phyloP scores from a whole-genome alignment of 2,888 invertebrate genomes.

The Quadroppia sp. region DNA sequence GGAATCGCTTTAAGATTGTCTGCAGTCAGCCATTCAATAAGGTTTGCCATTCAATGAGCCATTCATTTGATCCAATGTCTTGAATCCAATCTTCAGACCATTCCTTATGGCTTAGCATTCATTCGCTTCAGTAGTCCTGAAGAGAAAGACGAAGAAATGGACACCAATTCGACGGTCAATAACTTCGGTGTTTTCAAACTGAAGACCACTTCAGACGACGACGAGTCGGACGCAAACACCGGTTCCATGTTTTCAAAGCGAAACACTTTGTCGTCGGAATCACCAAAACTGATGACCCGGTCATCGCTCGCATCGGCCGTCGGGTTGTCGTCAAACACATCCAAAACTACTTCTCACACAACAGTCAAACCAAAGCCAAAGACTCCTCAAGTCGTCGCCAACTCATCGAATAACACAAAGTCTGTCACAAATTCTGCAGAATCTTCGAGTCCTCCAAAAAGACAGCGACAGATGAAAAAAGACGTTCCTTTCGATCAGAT shows the following conservation, averaged over 20 bases:
- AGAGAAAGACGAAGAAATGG: conserved; percentile 24
- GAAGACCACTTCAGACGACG: background rate
- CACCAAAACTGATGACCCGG: background rate
- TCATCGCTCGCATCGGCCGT: background rate
- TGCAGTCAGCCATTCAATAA: conserved; percentile 84
- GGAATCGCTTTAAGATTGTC: conserved; percentile 75
- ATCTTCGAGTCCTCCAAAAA: background rate
- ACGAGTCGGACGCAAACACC: background rate
- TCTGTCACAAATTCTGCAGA: background rate
- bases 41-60: conserved; percentile 47
- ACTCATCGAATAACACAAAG: background rate
- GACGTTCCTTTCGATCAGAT: conserved; percentile 51
- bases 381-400: background rate
- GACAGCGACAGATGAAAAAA: conserved; percentile 9
- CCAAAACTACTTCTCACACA: background rate
- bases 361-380: conserved; percentile 13
- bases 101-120: conserved; percentile 75
- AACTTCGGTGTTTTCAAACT: conserved; percentile 12
- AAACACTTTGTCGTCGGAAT: background rate
- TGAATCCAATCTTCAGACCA: conserved; percentile 54
- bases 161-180: background rate
- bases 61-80: background rate
- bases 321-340: background rate
- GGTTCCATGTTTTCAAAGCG: background rate
- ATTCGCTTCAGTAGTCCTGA: conserved; percentile 62